Conservation (phyloP, 35 echinoderm and acorn worm genomes). For the Heliocidaris erythrogramma region DNA sequence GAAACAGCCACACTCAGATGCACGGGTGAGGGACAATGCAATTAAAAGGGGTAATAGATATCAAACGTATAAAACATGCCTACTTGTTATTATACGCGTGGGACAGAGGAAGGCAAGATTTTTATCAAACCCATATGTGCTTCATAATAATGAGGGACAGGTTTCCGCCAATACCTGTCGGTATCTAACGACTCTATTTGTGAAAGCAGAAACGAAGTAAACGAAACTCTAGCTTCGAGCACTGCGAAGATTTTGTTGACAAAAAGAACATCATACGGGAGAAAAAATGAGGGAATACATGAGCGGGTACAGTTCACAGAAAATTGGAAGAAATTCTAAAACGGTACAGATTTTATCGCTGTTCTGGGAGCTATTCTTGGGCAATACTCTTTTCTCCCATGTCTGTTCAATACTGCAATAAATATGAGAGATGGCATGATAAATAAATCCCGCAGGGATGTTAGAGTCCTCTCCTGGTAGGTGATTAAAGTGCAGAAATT, state of each 20-base stretch:
- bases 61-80: background rate
- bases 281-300: background rate
- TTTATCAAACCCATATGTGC: background rate
- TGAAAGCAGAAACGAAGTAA: constrained; percentile 11
- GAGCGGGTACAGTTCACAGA: background rate
- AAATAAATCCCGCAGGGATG: background rate
- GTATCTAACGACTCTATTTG: constrained; percentile 3
- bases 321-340: background rate
- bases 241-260: background rate
- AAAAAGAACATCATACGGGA: background rate
- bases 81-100: background rate
- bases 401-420: background rate
- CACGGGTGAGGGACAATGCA: background rate
- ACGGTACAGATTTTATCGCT: background rate
- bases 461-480: background rate
- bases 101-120: background rate
- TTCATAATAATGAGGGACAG: background rate
- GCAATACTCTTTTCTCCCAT: background rate
- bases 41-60: background rate
- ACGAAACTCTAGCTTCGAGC: background rate
- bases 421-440: background rate
- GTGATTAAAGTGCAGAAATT: background rate
- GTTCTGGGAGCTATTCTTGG: background rate
- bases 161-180: background rate
- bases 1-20: background rate